Evolutionary conservation across 2,888 invertebrate genomes (phyloP), one percentile per base, ranked within the genome.

Genomic region (Mesochorus sp.): DNA sequence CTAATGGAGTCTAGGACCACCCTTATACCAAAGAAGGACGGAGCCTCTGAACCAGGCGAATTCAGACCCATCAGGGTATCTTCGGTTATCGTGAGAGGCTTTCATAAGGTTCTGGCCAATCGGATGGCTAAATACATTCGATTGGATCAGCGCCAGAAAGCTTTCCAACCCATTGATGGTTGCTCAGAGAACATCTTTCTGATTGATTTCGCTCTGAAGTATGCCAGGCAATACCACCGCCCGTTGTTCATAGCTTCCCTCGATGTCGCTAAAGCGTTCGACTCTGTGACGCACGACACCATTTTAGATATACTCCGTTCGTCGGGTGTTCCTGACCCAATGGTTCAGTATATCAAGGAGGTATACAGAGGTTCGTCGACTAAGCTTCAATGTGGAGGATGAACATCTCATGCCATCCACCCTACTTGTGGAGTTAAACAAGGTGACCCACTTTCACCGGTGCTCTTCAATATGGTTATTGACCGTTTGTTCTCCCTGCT

Each of bases 11-110:
- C 79, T 0, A 70, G 28, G 10, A 82, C 82, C 10, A n/a, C n/a
- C n/a, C n/a, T n/a, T n/a, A n/a, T n/a, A n/a, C n/a, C n/a, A n/a
- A n/a, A n/a, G n/a, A n/a, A 51, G n/a, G 42, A 76, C 0, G 81
- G 59, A 0, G 78, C 78, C 0, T 5, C 55, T 1, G 55, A 76
- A 28, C 80, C 81, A 0, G 76, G 72, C 0, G 78, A 78, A 5
- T 70, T 28, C 1, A 24, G 89, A 0, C 88, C 88, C 0, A 83
- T 90, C 0, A 90, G 87, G 1, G 85, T 90, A 0, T 55, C 82
- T 1, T 89, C 87, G 0, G 42, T 89, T 2, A 47, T 89, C 0
- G 83, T 84, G 26, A 62, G 88, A 10, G 6, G 85, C 1, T 89
- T 84, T 47, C 87, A 70, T 88, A 6, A 47, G 88, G 0, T 88